A percentile compares a stretch with the other conserved stretches of the same genome.
Evolutionary conservation across 2,113 vertebrate genomes (phyloP).

Genomic region (Atrichornis clamosus): DNA sequence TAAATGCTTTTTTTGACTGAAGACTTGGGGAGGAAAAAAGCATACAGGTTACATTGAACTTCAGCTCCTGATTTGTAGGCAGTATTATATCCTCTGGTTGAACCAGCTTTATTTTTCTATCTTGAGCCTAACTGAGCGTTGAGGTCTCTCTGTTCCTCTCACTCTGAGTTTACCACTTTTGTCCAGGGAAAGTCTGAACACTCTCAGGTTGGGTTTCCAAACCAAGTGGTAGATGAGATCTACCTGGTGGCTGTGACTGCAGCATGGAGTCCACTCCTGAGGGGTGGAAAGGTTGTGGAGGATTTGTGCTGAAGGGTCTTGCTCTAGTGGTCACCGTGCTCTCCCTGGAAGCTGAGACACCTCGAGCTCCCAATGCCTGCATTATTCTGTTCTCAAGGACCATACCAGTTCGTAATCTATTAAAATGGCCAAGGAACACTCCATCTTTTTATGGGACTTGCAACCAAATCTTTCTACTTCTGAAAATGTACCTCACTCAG

Average conservation of each 20-base stretch:
- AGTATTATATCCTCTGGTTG: conserved; percentile 43
- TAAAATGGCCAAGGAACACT: conserved; percentile 53
- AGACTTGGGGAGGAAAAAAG: neutral
- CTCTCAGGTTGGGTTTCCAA: neutral
- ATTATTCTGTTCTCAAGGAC: conserved; percentile 36
- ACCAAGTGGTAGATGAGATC: neutral
- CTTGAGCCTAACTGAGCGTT: neutral
- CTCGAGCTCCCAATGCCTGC: neutral
- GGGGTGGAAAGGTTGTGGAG: neutral
- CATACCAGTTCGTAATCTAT: conserved; percentile 31
- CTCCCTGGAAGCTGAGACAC: neutral
- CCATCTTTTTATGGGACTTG: conserved; percentile 60
- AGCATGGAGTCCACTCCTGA: neutral
- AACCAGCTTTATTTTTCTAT: conserved; percentile 50
- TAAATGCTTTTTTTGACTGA: neutral
- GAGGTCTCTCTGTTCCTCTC: neutral
- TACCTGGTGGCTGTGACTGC: neutral
- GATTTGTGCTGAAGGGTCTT: neutral
- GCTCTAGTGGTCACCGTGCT: neutral
- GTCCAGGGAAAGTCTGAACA: neutral
- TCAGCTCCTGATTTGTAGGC: conserved; percentile 14
- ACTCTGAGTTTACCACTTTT: neutral
- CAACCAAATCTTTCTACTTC: conserved; percentile 44
- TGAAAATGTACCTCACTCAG: conserved; percentile 46
- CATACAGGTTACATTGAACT: neutral